Base-by-base conservation (phyloP, 2,888 invertebrate species). In the Phrixothrix hirtus region DNA sequence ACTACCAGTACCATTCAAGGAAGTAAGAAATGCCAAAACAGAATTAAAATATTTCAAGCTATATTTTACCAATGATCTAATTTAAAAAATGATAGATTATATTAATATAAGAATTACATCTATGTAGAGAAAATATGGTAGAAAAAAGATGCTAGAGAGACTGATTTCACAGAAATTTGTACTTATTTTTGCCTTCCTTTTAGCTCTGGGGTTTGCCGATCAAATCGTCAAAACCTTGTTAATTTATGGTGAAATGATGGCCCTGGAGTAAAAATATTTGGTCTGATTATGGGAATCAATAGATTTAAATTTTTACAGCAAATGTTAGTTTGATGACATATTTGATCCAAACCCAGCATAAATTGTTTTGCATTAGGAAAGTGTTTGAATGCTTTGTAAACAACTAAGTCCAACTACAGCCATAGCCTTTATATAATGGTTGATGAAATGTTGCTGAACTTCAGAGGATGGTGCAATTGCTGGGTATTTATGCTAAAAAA, bases 181-280 rank as follows among this genome's bases (percentile, higher is more conserved):
- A 5, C 16, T 35, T 16, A 15, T 7, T 7, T 26, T 12, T 1
- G 38, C n/a, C n/a, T 26, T 35, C 13, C 12, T 38, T 38, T n/a
- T 38, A 27, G 4, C 14, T 38, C 27, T 6, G 16, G 41, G 9
- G 30, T 41, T 5, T 10, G 30, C 10, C 30, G 13, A 6, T 16
- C 38, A 38, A 14, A 17, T 6, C 29, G 15, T 6, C 30, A 29
- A 30, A 41, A 30, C 30, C n/a, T 29, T 4, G 14, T 30, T 5
- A 15, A n/a, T 30, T 15, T 41, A 41, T 39, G 29, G 11, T 21
- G 10, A 37, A 37, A 11, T 11, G 21, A 21, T 37, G 37, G 29
- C 29, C 13, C 41, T 13, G 15, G 41, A 30, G 17, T 41, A 10
- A 15, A 41, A 41, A 41, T 41, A 16, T 41, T 41, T 41, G 3